Evolutionary conservation across 2,888 invertebrate species (phyloP), one percentile per base, ranked within the genome.

Genomic region (Anoplius nigerrimus): DNA sequence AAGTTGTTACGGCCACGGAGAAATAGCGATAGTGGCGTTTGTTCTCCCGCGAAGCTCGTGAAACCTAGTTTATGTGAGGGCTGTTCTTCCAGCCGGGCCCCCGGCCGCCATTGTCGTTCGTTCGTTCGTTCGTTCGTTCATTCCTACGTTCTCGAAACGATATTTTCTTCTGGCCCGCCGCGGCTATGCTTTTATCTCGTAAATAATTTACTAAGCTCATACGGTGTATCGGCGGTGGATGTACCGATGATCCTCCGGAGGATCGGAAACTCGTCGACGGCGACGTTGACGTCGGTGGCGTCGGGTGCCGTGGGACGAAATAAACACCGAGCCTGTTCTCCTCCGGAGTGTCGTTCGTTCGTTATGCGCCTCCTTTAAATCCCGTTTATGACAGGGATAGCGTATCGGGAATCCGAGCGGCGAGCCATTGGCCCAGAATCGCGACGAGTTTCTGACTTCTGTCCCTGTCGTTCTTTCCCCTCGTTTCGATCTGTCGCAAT

Each of bases 321-420:
- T 72, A 72, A 75, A 74, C 22, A 46, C 18, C 34, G 18, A 27
- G 27, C 20, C 34, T 46, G 52, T 56, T 48, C 56, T 63, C 34
- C 71, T 62, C 76, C 8, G 46, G 65, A 61, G 74, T 62, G 69
- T 74, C 72, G 64, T 77, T 77, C 53, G 64, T 77, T 77, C 67
- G 71, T 71, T 73, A 69, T 65, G 18, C 45, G 65, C 55, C 71
- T 62, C 75, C 70, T 64, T 62, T 73, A 71, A 78, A 75, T 73
- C 68, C 67, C 59, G 46, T 59, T 77, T 75, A 72, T 71, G 74
- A 77, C 56, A 48, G 54, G 54, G 55, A 64, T 68, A 74, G 74
- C 67, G 66, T 52, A 55, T 24, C 66, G 71, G 74, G 74, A 74
- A 69, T 69, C 69, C 69, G 73, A 76, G 61, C 63, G 53, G 67